Conservation (phyloP, 2,113 vertebrate genomes). For the Colius striatus region DNA sequence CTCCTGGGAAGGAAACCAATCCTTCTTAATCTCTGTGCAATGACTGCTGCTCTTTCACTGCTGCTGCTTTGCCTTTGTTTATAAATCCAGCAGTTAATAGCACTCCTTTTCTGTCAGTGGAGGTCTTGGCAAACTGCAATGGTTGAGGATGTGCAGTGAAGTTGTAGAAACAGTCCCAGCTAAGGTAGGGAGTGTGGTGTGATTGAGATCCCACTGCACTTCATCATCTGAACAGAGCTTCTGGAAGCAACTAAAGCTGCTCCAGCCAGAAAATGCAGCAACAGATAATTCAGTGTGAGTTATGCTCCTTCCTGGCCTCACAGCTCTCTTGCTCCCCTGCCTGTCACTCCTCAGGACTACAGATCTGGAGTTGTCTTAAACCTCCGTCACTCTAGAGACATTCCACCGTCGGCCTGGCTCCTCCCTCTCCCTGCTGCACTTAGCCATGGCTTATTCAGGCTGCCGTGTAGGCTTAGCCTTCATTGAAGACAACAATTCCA, state of each 20-base stretch:
- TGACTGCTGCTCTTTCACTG: neutral
- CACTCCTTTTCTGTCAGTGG: neutral
- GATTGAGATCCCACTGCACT: neutral
- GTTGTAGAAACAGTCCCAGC: neutral
- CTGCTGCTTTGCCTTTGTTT: neutral
- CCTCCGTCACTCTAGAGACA: neutral
- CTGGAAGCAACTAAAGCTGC: neutral
- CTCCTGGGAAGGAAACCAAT: neutral
- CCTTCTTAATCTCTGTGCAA: neutral
- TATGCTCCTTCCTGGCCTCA: neutral
- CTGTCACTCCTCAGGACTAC: neutral
- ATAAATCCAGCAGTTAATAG: neutral
- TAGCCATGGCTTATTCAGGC: neutral
- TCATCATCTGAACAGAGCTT: fast-evolving
- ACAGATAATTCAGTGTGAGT: fast-evolving
- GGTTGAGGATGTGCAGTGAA: fast-evolving
- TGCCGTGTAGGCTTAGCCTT: neutral
- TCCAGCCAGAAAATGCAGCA: neutral
- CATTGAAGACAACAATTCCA: neutral
- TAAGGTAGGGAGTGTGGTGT: neutral
- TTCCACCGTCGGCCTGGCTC: neutral
- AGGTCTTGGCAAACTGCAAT: neutral
- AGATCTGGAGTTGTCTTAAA: neutral
- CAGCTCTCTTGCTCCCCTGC: neutral
- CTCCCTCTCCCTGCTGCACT: neutral